Evolutionary conservation across 2,113 vertebrate species (phyloP), one percentile per base, ranked within the genome.

Genomic region (Alectura lathami): DNA sequence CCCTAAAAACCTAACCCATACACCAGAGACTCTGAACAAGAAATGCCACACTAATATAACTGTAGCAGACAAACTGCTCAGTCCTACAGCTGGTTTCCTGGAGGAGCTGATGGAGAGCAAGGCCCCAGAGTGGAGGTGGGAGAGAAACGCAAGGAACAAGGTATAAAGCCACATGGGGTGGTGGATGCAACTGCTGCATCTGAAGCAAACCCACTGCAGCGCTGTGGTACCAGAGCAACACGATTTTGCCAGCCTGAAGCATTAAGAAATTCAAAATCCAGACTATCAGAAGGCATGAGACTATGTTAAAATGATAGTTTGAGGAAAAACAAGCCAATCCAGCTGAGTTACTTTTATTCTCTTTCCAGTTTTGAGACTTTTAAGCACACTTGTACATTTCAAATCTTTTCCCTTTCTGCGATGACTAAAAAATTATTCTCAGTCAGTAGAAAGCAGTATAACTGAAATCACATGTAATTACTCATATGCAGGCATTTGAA

Each of bases 71-170:
- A 73, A 18, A 14, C 13, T 24, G 18, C 27, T 34, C 21, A 63
- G 20, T 50, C 62, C 62, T 30, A 3, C 11, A 76, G 27, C 40
- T 32, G 50, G 17, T 69, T 57, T 68, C 24, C 47, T 11, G 3
- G 20, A 70, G 45, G 14, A 68, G 32, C 9, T 2, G 4, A 18
- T 5, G 22, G 32, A 63, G 4, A 0, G 0, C 6, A 34, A 4
- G 14, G 24, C 8, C 53, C 17, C 32, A 42, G 21, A 42, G 42
- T 4, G 24, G 36, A 56, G 51, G 27, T 43, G 54, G 68, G 26
- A 68, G 21, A n/a, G 34, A 69, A 13, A 3, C 11, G 12, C 4
- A 17, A 83, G 36, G 51, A 27, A 20, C 17, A 34, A 16, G 6
- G 14, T 29, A 34, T 9, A 22, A 3, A 4, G 17, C 54, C 11